Evolutionary conservation across 2,888 invertebrate species (phyloP), one percentile per base, ranked within the genome.

Genomic region (Zygaena filipendulae): DNA sequence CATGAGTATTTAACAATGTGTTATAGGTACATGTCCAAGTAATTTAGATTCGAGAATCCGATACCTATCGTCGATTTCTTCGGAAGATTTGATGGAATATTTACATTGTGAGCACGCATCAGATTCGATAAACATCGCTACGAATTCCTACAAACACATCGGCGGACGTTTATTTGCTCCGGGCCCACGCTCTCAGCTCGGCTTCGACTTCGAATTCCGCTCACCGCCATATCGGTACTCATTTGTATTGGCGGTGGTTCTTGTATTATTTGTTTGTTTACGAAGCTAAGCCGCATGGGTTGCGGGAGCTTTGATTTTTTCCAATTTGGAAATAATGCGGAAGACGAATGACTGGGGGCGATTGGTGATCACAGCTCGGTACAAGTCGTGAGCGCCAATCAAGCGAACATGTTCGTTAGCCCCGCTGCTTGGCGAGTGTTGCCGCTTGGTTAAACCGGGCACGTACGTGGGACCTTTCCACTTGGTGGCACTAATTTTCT

Each of bases 201-300:
- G 51, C 62, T 45, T 46, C 59, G 62, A 62, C 61, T 70, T 68
- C 67, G 52, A 63, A 68, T 69, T 68, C 69, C 56, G 52, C 52
- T 61, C 63, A 59, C 47, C 43, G 31, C 38, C 63, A 68, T 69
- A 72, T 77, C 77, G 66, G 50, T 69, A 54, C 72, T 77, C 79
- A 79, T 79, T 74, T 69, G 71, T 79, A 77, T 79, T 74, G 74
- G 67, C 52, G 53, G 68, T 45, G 53, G 64, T 47, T 63, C 60
- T 55, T 63, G 69, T 70, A 68, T 77, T 75, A 75, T 77, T 77
- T 75, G 69, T 75, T 72, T 75, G 70, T 74, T 74, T 72, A 67
- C 60, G 63, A 59, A n/a, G n/a, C n/a, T n/a, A 67, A 68, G 66
- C 67, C 64, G 62, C 62, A 68, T 70, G 69, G 63, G 63, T 57